Base-by-base conservation (phyloP, 1,140 invertebrate genomes). In the Zaprionus davidi region DNA sequence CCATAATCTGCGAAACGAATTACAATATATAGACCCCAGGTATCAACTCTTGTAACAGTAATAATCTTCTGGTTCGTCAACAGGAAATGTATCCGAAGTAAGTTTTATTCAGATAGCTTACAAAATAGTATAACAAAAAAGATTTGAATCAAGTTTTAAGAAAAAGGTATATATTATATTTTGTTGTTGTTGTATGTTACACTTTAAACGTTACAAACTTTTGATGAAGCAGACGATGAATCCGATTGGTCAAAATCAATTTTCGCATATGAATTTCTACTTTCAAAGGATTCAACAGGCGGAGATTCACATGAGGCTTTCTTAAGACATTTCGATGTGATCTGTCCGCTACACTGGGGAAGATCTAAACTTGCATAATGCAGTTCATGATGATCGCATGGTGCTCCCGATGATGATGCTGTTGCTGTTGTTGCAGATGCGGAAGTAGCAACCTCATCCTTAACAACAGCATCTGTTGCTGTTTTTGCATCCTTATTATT, bases 351-450 rank as follows among this genome's bases (percentile, higher is more conserved):
- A 57, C 74, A 63, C 51, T 92, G 81, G 20, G 95, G 94, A 62
- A 96, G 92, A 92, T 96, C 95, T 68, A 96, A 92, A 81, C 94
- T 95, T n/a, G 95, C 95, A 81, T 96, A 96, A 83, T 96, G 94
- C 41, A 96, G 82, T 64, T 94, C 92, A 24, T 91, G 69, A 78
- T 94, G 69, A 78, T 94, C 91, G 76, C 93, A 83, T 85, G 93
- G 86, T 62, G 93, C 91, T 46, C 94, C 93, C 53, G 94, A 64
- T 28, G 93, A 82, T 13, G 31, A 3, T 34, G 31, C 3, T 34
- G 31, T 3, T 34, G 31, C 0, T 34, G 41, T 20, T 11, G 41
- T 2, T 17, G n/a, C 6, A n/a, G 41, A 44, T 44, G 41, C 15
- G 4, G 58, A 26, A 36, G 36, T 44, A 26, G 58, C 41, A 3